Evolutionary conservation across 2,797 vertebrate species (phyloP).

Genomic region (Sebastes itinus): DNA sequence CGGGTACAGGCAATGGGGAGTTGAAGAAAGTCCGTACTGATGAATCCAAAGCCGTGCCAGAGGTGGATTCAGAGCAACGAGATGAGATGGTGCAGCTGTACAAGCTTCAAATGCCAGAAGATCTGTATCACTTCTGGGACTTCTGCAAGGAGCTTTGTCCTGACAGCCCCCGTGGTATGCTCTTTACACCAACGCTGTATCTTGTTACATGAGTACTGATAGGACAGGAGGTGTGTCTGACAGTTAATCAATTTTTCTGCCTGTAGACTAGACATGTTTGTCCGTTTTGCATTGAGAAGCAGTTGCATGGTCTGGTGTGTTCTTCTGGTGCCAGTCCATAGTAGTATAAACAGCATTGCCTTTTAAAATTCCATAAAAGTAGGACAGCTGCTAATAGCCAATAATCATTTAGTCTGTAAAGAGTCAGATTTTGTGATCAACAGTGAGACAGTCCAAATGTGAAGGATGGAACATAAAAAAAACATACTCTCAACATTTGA

Average conservation of each 20-base stretch:
- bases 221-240: neutral
- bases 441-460: neutral
- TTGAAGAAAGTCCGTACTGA: conserved; percentile 81
- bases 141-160: conserved; percentile 89
- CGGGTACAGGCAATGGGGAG: conserved; percentile 65
- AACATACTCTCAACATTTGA: neutral
- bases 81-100: conserved; percentile 88
- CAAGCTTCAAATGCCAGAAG: conserved; percentile 89
- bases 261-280: neutral
- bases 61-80: conserved; percentile 68
- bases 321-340: neutral
- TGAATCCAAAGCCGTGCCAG: conserved; percentile 43
- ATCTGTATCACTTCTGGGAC: conserved; percentile 95
- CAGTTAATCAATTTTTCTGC: conserved; percentile 11
- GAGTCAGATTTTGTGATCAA: neutral
- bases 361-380: neutral
- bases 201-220: neutral
- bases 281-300: neutral
- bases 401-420: neutral
- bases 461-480: neutral
- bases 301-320: neutral
- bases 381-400: neutral
- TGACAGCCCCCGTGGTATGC: conserved; percentile 87
- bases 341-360: neutral
- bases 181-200: neutral